phyloP scores from a whole-genome alignment of 1,140 invertebrate genomes.

The Drosophila saltans region DNA sequence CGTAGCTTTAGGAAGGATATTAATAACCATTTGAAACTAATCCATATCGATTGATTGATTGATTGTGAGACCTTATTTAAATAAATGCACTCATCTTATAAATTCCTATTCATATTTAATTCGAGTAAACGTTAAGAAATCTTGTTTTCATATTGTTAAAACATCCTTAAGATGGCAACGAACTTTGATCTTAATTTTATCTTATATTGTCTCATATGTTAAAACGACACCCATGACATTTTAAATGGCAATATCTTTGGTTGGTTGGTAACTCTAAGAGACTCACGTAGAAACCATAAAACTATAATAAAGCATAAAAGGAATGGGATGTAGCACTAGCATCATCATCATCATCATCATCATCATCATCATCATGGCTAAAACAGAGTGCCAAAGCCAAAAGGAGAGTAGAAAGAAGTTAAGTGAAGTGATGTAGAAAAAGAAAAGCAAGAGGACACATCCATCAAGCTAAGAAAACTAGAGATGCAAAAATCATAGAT shows the following conservation, averaged over 20 bases:
- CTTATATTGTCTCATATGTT: too few species aligned
- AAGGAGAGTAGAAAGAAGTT: background rate
- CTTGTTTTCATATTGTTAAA: too few species aligned
- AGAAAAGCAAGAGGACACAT: background rate
- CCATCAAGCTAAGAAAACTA: background rate
- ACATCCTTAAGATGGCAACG: too few species aligned
- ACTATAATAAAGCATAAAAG: constrained; percentile 65
- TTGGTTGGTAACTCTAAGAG: constrained; percentile 19
- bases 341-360: background rate
- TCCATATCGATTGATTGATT: background rate
- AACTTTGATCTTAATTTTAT: background rate
- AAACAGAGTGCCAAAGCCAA: constrained; percentile 20
- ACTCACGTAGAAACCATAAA: constrained; percentile 70
- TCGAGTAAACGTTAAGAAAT: too few species aligned
- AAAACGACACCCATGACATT: constrained; percentile 26
- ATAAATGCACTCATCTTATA: too few species aligned
- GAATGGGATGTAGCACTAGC: constrained; percentile 58
- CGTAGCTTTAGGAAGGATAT: too few species aligned
- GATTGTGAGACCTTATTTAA: background rate
- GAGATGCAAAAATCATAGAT: background rate
- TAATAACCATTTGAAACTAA: too few species aligned
- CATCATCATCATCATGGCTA: constrained; percentile 18
- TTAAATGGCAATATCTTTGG: constrained; percentile 8
- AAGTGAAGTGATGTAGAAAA: constrained; percentile 14
- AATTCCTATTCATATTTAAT: too few species aligned